phyloP scores from a whole-genome alignment of 2,888 invertebrate genomes.

The Melieria crassipennis region DNA sequence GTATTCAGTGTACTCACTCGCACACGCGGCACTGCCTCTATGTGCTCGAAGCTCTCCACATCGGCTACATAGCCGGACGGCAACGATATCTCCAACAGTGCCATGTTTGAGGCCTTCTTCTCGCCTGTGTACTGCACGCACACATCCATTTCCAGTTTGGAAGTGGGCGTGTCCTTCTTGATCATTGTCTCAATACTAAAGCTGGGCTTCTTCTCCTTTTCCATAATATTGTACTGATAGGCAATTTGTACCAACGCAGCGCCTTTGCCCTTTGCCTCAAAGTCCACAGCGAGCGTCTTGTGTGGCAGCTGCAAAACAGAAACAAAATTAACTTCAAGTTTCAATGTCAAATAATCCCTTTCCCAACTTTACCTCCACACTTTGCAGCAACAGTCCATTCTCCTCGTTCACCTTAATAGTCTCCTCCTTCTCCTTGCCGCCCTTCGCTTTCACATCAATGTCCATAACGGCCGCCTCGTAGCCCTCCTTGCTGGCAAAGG shows the following conservation, averaged over 20 bases:
- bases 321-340: background rate
- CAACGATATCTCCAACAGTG: conserved; percentile 88
- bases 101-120: conserved; percentile 80
- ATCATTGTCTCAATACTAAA: conserved; percentile 87
- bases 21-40: conserved; percentile 66
- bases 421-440: conserved; percentile 51
- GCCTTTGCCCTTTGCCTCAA: conserved; percentile 83
- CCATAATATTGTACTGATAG: conserved; percentile 84
- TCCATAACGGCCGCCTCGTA: conserved; percentile 68
- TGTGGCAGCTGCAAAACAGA: conserved; percentile 50
- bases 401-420: conserved; percentile 76
- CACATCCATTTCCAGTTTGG: conserved; percentile 82
- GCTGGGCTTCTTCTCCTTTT: conserved; percentile 87
- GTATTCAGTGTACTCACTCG: conserved; percentile 48
- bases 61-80: conserved; percentile 92
- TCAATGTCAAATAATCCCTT: background rate
- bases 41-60: conserved; percentile 75
- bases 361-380: conserved; percentile 70
- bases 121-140: conserved; percentile 75
- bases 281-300: conserved; percentile 72
- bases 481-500: conserved; percentile 66
- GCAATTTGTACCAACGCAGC: conserved; percentile 81
- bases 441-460: conserved; percentile 69
- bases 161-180: conserved; percentile 78
- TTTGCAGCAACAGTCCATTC: conserved; percentile 84